Evolutionary conservation across 2,113 vertebrate species (phyloP), one percentile per base, ranked within the genome.

Genomic region (Mellivora capensis): DNA sequence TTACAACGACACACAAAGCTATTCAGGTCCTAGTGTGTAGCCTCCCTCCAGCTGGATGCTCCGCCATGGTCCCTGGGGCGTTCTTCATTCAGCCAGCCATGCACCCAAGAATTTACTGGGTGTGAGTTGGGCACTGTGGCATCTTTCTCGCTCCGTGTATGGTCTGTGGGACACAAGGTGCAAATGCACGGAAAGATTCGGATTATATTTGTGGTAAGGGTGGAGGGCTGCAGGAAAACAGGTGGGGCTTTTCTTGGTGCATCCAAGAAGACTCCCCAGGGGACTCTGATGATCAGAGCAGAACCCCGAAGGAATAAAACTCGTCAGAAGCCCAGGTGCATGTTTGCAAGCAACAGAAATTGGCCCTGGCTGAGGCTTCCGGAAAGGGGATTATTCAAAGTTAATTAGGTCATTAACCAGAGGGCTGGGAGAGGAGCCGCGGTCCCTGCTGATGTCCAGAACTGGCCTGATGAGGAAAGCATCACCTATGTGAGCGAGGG

Each of bases 11-110:
- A 83, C 2, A 2, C 8, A 29, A 14, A 82, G 17, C 21, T 25
- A 5, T 21, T 15, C 3, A 3, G 81, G n/a, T 2, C 21, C 72
- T 21, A 4, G 14, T 0, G 3, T 2, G 25, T 61, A 67, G 62
- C 37, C 57, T 59, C 57, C 20, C 21, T 59, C 57, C 20, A 3
- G 20, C 57, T 59, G 57, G 57, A 59, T 59, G 20, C 7, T 23
- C 57, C 3, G 20, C 21, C 3, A 2, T 59, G 57, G 57, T 59
- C 57, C 7, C 57, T 59, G 57, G 57, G 21, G 37, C 21, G 39
- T 11, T 17, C 52, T 52, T 12, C 29, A 6, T 13, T 42, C 42
- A 1, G 2, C 47, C 39, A 6, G 27, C 3, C 7, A 0, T 0
- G 10, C 57, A 20, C 4, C 52, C 3, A 37, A 54, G 52, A 67